A percentile compares a stretch with the other conserved stretches of the same genome.
Evolutionary conservation across 2,113 vertebrate species (phyloP).

Genomic region (Hylia prasina): DNA sequence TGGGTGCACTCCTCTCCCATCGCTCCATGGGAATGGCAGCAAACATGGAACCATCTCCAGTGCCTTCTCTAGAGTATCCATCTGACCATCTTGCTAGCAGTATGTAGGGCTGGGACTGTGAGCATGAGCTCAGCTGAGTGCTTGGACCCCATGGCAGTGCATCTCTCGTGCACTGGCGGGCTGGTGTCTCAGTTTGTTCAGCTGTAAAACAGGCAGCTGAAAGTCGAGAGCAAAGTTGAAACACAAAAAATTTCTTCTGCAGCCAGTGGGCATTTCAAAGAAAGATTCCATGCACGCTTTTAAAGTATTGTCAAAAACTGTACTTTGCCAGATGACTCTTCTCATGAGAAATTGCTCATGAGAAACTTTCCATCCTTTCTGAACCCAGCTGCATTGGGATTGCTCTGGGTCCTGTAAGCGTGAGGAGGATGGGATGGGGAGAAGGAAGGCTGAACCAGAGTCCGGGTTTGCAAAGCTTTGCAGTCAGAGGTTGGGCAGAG

Average conservation of each 20-base stretch:
- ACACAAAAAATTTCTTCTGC: not conserved
- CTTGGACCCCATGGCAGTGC: fast-evolving
- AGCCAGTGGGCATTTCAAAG: not conserved
- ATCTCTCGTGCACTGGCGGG: not conserved
- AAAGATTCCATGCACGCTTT: fast-evolving
- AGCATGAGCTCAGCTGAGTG: fast-evolving
- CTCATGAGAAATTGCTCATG: fast-evolving
- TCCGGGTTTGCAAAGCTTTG: not conserved
- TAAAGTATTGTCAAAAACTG: not conserved
- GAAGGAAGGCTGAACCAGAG: not conserved
- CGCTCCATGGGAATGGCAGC: not conserved
- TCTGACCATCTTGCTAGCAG: not conserved
- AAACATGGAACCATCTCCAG: not conserved
- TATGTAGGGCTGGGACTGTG: too few relatives aligned
- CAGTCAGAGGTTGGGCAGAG: not conserved
- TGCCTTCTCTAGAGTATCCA: not conserved
- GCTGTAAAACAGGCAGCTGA: not conserved
- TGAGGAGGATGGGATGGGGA: not conserved
- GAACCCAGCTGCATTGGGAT: not conserved
- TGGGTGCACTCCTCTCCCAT: not conserved
- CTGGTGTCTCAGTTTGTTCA: not conserved
- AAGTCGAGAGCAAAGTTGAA: fast-evolving
- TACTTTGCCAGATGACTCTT: not conserved
- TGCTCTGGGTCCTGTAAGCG: not conserved
- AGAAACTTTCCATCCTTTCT: not conserved